Base-by-base conservation (phyloP, 1,140 invertebrate species). In the Lethrus apterus region DNA sequence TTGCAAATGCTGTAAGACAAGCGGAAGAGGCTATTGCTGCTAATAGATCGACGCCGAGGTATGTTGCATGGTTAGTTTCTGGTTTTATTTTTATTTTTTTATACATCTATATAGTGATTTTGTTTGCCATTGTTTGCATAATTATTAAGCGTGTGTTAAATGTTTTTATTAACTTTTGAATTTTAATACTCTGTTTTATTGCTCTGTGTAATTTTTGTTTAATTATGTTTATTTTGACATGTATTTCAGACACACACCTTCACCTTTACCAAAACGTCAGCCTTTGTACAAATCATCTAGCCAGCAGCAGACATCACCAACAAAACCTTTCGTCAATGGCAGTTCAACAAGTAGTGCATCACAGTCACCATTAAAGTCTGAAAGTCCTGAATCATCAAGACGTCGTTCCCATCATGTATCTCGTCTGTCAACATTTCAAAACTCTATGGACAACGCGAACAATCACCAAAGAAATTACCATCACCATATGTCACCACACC, bases 1-100 rank as follows among this genome's bases (percentile, higher is more conserved):
- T 83, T 68, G 72, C 73, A 47, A 64, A 71, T 32, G 71, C 78
- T 21, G 65, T 69, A 44, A 61, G 69, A 26, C 46, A 50, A 34
- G 58, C 54, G n/a, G 59, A 62, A 34, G 29, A 35, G 21, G 19
- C 44, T 5, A 52, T 51, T 36, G 46, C 43, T 34, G 49, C 53
- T 40, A 54, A 58, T 47, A 57, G 54, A 48, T 54, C 56, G 44
- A 50, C 56, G 43, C 43, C 56, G 50, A 63, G 61, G 63, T 63
- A 62, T 50, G 64, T 63, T 59, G 61, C 63, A 61, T 63, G 62
- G 56, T 60, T 62, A 60, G 61, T 63, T 57, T 51, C 50, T 14
- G 38, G 44, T 59, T 54, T 51, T 52, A 55, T 54, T 46, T 44
- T 54, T 50, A 52, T 48, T 57, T 54, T 32, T 48, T 50, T 45